These are phyloP conservation scores for Chunga burmeisteri DNA, from an alignment of 2,113 vertebrate species.

Conservation along the genomic window DNA sequence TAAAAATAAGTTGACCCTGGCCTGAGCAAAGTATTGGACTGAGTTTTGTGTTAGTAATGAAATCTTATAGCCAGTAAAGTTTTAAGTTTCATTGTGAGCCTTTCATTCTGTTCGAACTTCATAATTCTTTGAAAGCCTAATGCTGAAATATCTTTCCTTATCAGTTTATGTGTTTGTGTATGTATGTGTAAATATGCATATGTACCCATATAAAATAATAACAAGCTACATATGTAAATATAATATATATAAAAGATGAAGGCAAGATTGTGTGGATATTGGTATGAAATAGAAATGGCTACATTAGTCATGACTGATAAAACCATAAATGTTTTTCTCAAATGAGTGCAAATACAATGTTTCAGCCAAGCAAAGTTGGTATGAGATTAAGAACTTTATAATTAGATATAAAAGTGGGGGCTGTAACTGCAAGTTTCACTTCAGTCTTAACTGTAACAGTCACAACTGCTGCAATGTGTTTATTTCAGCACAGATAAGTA, in stretches of 20 bases:
- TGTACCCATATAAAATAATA: neutral
- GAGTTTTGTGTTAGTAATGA: constrained; percentile 35
- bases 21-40: constrained; percentile 2
- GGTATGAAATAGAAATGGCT: neutral
- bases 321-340: neutral
- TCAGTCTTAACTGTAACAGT: neutral
- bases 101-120: constrained; percentile 36
- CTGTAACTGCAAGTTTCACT: neutral
- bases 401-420: neutral
- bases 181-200: neutral
- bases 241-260: neutral
- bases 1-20: constrained; percentile 47
- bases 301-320: constrained; percentile 27
- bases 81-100: constrained; percentile 32
- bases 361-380: neutral
- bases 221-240: neutral
- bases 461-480: neutral
- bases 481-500: neutral
- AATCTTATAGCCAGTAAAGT: constrained; percentile 34
- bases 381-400: neutral
- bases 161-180: constrained; percentile 3
- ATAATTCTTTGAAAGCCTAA: constrained; percentile 41
- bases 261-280: neutral
- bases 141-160: constrained; percentile 15
- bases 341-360: neutral